Percentiles rank a stretch among this genome's conserved stretches.
Evolutionary conservation across 2,797 vertebrate genomes (phyloP).

Genomic region (Peromyscus nudipes): DNA sequence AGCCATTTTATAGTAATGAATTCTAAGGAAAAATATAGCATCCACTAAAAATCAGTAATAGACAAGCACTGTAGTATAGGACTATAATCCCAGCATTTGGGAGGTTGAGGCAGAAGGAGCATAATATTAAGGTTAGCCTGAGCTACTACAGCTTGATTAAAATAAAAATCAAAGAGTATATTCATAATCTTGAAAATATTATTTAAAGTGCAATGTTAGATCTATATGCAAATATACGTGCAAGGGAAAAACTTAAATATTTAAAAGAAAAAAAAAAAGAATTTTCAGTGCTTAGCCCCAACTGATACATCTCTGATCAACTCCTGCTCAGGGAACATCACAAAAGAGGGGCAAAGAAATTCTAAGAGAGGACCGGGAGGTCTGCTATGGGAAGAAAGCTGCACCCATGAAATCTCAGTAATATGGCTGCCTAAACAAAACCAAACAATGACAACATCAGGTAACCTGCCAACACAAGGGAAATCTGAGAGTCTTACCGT

Average conservation of each 20-base stretch:
- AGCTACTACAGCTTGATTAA: neutral
- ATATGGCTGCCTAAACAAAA: neutral
- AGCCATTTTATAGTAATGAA: slow-evolving; percentile 26
- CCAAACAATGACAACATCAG: neutral
- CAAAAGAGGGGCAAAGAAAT: neutral
- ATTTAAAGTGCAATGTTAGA: neutral
- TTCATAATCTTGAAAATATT: slow-evolving; percentile 10
- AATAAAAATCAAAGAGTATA: neutral
- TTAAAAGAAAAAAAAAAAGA: neutral
- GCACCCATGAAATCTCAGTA: neutral
- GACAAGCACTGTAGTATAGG: neutral
- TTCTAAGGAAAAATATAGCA: slow-evolving; percentile 29
- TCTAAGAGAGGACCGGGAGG: neutral
- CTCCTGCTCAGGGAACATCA: neutral
- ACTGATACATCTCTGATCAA: neutral
- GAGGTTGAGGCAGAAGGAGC: neutral
- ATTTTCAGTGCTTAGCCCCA: neutral
- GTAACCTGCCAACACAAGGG: neutral
- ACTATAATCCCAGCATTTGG: neutral
- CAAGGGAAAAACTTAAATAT: neutral
- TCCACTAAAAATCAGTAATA: neutral
- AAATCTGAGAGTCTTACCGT: neutral
- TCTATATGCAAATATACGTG: neutral
- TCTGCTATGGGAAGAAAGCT: neutral
- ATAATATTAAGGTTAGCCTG: neutral